Evolutionary conservation across 2,888 invertebrate species (phyloP), one percentile per base, ranked within the genome.

Genomic region (Polyommatus icarus): DNA sequence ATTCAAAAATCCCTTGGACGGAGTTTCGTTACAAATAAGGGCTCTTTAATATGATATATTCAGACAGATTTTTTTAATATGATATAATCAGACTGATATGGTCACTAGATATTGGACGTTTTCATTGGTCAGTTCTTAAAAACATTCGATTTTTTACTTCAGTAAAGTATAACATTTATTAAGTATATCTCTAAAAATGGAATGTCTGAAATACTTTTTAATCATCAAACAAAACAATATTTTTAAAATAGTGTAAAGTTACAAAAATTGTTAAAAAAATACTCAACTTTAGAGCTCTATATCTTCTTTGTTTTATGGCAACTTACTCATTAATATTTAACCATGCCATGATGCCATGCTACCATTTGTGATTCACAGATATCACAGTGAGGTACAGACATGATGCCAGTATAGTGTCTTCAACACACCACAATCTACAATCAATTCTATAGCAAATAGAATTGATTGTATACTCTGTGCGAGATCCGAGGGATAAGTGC

Each of bases 1-100:
- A 40, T 54, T 57, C 78, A 79, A 24, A 79, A 83, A 79, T 78
- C 80, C 46, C 80, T 80, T 82, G 84, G 83, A 84, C 84, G 85
- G 84, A 84, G 80, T 80, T 79, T 81, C 80, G 80, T 80, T 83
- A 86, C 85, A 85, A 85, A 88, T 87, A 87, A 88, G 88, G 88
- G 88, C 88, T 80, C 81, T 80, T 80, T 76, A 24, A 24, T 79
- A 78, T 20, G 71, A 76, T 67, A 57, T 71, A 76, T 29, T 77
- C 18, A 54, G 54, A 46, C 46, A 8, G 46, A 50, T 75, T 24
- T 24, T 24, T 24, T 24, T 24, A 24, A 24, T 79, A 78, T 20
- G 71, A 76, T 67, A 57, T 67, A 76, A 36, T 77, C 18, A 54
- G 54, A 46, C 46, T 15, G 46, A 50, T 75, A 75, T 75, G 50